Conservation (phyloP, 1,140 invertebrate species). For the Sycophaga agraensis region DNA sequence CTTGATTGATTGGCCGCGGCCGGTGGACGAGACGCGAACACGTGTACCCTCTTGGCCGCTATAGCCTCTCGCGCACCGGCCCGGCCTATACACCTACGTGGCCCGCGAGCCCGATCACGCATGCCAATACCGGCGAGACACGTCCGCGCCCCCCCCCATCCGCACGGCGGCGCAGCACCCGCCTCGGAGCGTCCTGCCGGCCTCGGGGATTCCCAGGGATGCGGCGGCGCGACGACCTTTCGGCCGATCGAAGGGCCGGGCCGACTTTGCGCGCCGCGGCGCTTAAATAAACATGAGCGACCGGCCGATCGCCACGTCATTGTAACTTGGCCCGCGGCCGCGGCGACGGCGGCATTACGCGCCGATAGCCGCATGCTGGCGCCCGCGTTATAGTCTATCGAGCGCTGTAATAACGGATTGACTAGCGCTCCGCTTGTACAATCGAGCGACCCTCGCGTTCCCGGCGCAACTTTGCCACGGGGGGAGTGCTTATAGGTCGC, state of each 20-base stretch:
- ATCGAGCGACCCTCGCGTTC: neutral
- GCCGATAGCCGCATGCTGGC: constrained; percentile 42
- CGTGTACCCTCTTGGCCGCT: constrained; percentile 19
- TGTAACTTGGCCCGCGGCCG: constrained; percentile 29
- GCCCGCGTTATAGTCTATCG: constrained; percentile 41
- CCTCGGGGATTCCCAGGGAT: neutral
- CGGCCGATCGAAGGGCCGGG: neutral
- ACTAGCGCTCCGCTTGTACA: neutral
- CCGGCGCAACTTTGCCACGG: no score
- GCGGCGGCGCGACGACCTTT: neutral
- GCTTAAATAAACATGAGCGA: constrained; percentile 52
- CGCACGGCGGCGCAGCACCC: no score
- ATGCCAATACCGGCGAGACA: constrained; percentile 27
- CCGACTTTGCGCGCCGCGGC: neutral
- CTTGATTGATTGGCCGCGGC: no score
- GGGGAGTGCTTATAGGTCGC: constrained; percentile 42
- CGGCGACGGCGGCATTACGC: neutral
- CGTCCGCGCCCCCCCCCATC: constrained; percentile 4
- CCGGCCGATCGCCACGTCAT: constrained; percentile 52
- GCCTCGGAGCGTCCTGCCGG: constrained; percentile 18
- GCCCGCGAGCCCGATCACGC: constrained; percentile 22
- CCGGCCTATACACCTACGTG: constrained; percentile 22
- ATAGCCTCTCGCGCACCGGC: constrained; percentile 2
- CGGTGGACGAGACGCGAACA: constrained; percentile 27
- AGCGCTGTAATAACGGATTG: constrained; percentile 36